Evolutionary conservation across 2,888 invertebrate genomes (phyloP).

Genomic region (Phrixothrix hirtus): DNA sequence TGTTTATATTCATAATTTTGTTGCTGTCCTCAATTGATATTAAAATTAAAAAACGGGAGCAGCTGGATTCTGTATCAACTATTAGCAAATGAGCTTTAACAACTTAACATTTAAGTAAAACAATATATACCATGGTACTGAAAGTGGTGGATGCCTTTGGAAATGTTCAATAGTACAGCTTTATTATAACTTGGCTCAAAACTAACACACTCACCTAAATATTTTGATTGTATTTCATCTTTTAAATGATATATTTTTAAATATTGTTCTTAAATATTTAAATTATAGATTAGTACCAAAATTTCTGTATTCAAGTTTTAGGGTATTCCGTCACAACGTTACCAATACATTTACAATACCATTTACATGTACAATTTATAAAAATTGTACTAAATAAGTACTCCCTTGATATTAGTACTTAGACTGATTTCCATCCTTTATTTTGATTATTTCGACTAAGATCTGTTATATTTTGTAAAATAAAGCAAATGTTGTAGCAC

Average conservation of each 20-base stretch:
- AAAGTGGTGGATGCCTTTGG: slow-evolving; percentile 13
- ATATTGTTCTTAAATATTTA: too few relatives aligned
- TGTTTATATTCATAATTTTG: slow-evolving; percentile 1
- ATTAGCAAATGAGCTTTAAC: slow-evolving; percentile 4
- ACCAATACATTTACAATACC: slow-evolving; percentile 7
- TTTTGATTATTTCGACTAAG: slow-evolving; percentile 42
- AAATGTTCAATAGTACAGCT: slow-evolving; percentile 2
- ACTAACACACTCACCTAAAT: too few relatives aligned
- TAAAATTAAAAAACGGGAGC: slow-evolving; percentile 3
- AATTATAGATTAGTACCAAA: too few relatives aligned
- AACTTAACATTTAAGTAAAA: slow-evolving; percentile 14
- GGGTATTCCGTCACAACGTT: background rate
- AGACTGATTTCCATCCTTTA: slow-evolving; percentile 41
- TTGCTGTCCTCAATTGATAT: background rate
- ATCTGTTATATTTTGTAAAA: slow-evolving; percentile 50
- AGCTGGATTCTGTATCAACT: slow-evolving; percentile 12
- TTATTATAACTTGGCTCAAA: background rate
- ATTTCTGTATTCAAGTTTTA: background rate
- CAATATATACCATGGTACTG: slow-evolving; percentile 18
- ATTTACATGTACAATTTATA: slow-evolving; percentile 13
- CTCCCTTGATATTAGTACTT: slow-evolving; percentile 31
- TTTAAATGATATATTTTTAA: too few relatives aligned
- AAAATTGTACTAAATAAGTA: too few relatives aligned
- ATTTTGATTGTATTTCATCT: too few relatives aligned
- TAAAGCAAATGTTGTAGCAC: slow-evolving; percentile 55